phyloP scores from a whole-genome alignment of 2,888 invertebrate genomes.

The Athalia rosae region DNA sequence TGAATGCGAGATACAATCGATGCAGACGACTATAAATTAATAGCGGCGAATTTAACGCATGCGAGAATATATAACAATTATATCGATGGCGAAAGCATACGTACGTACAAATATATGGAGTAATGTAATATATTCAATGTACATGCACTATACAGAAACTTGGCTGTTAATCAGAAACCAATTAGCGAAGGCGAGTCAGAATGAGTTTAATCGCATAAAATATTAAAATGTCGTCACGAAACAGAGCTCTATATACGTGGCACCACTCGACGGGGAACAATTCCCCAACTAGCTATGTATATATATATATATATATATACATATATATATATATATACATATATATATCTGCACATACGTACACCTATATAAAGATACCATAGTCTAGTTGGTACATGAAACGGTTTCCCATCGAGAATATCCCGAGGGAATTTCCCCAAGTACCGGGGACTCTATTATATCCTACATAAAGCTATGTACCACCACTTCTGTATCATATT shows the following conservation, averaged over 20 bases:
- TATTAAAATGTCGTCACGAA: slow-evolving; percentile 67
- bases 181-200: slow-evolving; percentile 68
- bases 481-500: slow-evolving; percentile 29
- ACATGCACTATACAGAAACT: slow-evolving; percentile 60
- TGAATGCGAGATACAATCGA: no score
- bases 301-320: no score
- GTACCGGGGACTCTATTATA: slow-evolving; percentile 48
- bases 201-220: slow-evolving; percentile 72
- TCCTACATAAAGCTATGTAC: slow-evolving; percentile 17
- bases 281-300: slow-evolving; percentile 29
- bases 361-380: background rate
- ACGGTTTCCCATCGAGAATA: slow-evolving; percentile 54
- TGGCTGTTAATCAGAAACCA: slow-evolving; percentile 72
- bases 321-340: no score
- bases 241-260: slow-evolving; percentile 40
- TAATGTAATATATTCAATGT: slow-evolving; percentile 50
- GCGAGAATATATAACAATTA: background rate
- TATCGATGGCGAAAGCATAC: background rate
- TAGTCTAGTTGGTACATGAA: slow-evolving; percentile 46
- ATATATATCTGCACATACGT: background rate
- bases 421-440: slow-evolving; percentile 51
- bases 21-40: no score
- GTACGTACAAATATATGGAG: background rate
- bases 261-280: background rate
- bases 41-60: no score